Percentiles rank a stretch among this genome's conserved stretches.
Conservation (phyloP, 2,888 invertebrate genomes). For the Carpatolechia fugitivella region DNA sequence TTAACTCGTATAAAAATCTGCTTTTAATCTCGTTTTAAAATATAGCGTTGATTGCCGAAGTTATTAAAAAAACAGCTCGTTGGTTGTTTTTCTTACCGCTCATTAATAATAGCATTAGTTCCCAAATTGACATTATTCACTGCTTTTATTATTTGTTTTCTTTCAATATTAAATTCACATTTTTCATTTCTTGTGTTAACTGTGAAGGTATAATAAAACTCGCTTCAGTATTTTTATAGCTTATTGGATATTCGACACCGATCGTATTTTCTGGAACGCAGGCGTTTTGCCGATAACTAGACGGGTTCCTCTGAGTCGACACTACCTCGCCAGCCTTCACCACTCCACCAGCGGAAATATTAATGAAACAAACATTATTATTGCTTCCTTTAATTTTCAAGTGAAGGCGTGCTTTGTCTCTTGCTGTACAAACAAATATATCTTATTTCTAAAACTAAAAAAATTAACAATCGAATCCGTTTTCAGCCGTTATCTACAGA, state of each 20-base stretch:
- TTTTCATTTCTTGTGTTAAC: not conserved
- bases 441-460: not conserved
- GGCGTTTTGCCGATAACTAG: not conserved
- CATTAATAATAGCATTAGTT: constrained; percentile 17
- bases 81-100: constrained; percentile 21
- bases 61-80: too few species aligned
- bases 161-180: constrained; percentile 21
- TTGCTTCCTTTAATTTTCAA: not conserved
- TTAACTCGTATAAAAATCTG: too few species aligned
- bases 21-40: too few species aligned
- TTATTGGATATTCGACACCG: constrained; percentile 14
- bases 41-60: too few species aligned
- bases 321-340: too few species aligned
- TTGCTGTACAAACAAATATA: not conserved
- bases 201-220: not conserved
- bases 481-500: not conserved
- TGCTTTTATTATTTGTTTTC: constrained; percentile 12
- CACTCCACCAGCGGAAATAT: not conserved
- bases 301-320: not conserved
- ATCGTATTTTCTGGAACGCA: not conserved
- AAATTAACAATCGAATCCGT: not conserved
- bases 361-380: not conserved
- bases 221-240: constrained; percentile 15
- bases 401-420: constrained; percentile 2
- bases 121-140: constrained; percentile 24